These are phyloP conservation scores for Chaetops frenatus DNA, from an alignment of 2,113 vertebrate genomes.

Conservation along the genomic window DNA sequence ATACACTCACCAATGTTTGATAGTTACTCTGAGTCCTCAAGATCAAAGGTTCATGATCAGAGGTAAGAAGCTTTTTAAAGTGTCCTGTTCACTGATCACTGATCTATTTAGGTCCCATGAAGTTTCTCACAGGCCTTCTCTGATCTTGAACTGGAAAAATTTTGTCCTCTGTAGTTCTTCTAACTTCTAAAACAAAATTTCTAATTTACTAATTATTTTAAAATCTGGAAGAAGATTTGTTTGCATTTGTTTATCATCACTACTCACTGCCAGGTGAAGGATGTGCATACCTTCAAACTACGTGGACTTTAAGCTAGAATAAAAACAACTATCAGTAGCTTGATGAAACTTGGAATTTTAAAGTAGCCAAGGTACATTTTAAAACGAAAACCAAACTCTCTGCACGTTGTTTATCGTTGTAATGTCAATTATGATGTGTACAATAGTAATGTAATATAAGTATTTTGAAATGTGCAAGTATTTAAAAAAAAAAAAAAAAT, in stretches of 20 bases:
- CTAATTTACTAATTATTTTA: neutral
- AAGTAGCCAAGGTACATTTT: neutral
- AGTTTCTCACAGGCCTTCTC: neutral
- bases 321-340: neutral
- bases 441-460: neutral
- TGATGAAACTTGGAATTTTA: neutral
- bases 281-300: neutral
- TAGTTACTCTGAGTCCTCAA: constrained; percentile 77
- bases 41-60: constrained; percentile 75
- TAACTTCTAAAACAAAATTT: neutral
- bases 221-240: neutral
- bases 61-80: constrained; percentile 74
- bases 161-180: neutral
- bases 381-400: neutral
- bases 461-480: neutral
- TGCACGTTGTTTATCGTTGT: neutral
- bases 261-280: neutral
- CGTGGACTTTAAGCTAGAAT: neutral
- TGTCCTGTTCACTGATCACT: neutral
- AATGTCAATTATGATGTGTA: neutral
- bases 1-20: constrained; percentile 68
- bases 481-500: neutral
- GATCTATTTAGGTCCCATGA: neutral
- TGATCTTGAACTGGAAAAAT: neutral
- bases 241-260: neutral